Conservation (phyloP, 2,113 vertebrate species). For the Mohoua ochrocephala region DNA sequence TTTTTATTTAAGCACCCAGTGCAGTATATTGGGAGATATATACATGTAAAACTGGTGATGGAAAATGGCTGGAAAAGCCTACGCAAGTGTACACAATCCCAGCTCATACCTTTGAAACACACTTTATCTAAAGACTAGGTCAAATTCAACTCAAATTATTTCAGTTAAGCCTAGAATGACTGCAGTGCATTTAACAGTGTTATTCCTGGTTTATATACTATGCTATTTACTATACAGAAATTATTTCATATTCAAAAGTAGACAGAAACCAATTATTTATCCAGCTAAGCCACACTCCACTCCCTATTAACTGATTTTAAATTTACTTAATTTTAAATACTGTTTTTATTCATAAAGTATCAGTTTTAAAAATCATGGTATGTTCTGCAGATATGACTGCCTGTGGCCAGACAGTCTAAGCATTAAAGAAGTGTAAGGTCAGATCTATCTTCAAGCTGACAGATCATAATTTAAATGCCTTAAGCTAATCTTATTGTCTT, state of each 20-base stretch:
- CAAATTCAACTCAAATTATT: not conserved
- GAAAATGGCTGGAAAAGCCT: not conserved
- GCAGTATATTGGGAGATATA: not conserved
- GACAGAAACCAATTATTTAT: not conserved
- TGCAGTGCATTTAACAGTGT: not conserved
- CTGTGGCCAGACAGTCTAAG: conserved; percentile 63
- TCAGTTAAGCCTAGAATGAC: not conserved
- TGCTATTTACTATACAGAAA: not conserved
- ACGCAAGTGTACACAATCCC: fast-evolving
- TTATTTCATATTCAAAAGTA: not conserved
- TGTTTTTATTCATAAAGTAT: conserved; percentile 52
- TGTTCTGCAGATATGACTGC: conserved; percentile 60
- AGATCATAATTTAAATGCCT: conserved; percentile 74
- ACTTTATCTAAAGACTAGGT: not conserved
- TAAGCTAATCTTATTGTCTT: conserved; percentile 75
- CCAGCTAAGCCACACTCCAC: not conserved
- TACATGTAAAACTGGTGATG: not conserved
- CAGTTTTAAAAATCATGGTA: conserved; percentile 50
- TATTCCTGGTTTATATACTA: not conserved
- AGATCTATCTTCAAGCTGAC: conserved; percentile 75
- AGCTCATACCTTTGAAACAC: not conserved
- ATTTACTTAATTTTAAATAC: conserved; percentile 1
- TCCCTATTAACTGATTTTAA: not conserved
- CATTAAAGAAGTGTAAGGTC: conserved; percentile 72
- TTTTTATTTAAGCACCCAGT: not conserved